Percentiles rank a stretch among this genome's conserved stretches.
Evolutionary conservation across 2,888 invertebrate species (phyloP).

Genomic region (Patella pellucida): DNA sequence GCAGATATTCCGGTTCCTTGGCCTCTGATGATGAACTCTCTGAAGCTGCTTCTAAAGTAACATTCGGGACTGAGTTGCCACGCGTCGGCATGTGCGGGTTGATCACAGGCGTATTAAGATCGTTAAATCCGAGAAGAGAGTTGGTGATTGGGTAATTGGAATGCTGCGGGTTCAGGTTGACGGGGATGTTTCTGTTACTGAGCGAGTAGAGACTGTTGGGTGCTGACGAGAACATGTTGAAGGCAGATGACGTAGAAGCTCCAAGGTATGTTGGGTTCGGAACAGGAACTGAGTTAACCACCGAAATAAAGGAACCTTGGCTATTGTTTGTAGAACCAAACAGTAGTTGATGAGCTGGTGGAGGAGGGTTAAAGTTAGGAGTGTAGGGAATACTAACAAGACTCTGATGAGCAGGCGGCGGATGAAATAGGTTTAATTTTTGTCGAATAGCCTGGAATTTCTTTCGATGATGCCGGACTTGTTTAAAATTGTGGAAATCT

Average conservation of each 20-base stretch:
- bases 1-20: conserved; percentile 12
- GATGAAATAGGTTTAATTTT: conserved; percentile 2
- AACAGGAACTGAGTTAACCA: neutral
- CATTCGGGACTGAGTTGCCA: neutral
- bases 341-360: conserved; percentile 10
- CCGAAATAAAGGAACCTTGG: neutral
- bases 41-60: too few relatives aligned
- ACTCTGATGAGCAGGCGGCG: conserved; percentile 13
- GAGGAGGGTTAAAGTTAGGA: conserved; percentile 23
- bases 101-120: neutral
- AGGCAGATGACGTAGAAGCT: neutral
- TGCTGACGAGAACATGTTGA: too few relatives aligned
- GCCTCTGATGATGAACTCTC: neutral
- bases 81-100: neutral
- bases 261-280: neutral
- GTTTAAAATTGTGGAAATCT: conserved; percentile 38
- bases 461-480: neutral
- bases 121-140: too few relatives aligned
- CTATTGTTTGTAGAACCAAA: neutral
- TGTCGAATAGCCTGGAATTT: conserved; percentile 4
- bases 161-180: neutral
- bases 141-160: too few relatives aligned
- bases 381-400: conserved; percentile 26
- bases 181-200: neutral
- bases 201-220: neutral